These are phyloP conservation scores for Bostrychus sinensis DNA, from an alignment of 2,113 vertebrate genomes.

Conservation along the genomic window DNA sequence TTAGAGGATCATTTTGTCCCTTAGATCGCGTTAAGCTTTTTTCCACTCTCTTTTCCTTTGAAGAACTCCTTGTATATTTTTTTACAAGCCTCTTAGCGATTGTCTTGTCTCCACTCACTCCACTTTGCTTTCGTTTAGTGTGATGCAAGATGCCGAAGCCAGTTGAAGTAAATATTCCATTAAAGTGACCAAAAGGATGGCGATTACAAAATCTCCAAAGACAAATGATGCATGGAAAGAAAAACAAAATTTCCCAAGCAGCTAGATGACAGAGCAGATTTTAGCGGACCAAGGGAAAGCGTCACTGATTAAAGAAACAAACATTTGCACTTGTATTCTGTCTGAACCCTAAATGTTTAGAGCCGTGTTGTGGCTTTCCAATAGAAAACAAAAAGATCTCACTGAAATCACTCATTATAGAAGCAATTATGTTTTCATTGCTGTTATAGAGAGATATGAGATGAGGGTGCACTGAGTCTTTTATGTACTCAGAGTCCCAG, in stretches of 20 bases:
- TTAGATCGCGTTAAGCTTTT: not conserved
- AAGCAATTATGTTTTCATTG: conserved; percentile 3
- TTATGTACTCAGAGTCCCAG: conserved; percentile 22
- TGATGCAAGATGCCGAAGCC: not conserved
- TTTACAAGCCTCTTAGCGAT: not conserved
- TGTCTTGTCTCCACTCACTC: not conserved
- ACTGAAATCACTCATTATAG: conserved; percentile 9
- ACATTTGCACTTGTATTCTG: not conserved
- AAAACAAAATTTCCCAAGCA: not conserved
- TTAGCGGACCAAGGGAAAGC: not conserved
- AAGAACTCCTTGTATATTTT: not conserved
- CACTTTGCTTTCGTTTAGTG: not conserved
- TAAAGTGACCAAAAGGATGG: not conserved
- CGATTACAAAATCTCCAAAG: not conserved
- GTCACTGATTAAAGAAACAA: not conserved
- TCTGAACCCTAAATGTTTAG: not conserved
- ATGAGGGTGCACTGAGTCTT: conserved; percentile 35
- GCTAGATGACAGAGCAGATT: conserved; percentile 5
- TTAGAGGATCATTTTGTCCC: conserved; percentile 7
- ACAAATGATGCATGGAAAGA: conserved; percentile 3
- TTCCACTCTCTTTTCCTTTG: not conserved
- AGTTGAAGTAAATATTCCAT: not conserved
- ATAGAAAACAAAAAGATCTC: not conserved
- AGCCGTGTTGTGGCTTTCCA: not conserved
- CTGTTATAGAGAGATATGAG: not conserved